Conservation (phyloP, 2,888 invertebrate genomes). For the Mantis religiosa region DNA sequence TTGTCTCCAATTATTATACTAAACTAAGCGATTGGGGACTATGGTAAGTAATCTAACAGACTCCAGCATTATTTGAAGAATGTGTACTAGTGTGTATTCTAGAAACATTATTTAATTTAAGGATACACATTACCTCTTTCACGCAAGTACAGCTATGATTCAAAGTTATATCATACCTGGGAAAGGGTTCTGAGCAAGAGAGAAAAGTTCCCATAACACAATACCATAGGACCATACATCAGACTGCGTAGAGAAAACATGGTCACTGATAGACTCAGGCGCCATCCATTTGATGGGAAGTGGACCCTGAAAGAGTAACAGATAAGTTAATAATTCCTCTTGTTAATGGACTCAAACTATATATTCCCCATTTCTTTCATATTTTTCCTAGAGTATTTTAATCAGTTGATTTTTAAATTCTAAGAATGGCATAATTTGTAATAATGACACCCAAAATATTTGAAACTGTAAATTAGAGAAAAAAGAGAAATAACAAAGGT, state of each 20-base stretch:
- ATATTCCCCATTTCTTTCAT: not conserved
- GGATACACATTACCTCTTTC: no score
- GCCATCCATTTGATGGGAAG: conserved; percentile 96
- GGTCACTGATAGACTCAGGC: conserved; percentile 85
- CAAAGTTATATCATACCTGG: conserved; percentile 50
- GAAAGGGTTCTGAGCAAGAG: conserved; percentile 80
- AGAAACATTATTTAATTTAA: no score
- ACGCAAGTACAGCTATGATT: no score
- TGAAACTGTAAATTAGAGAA: no score
- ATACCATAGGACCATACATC: conserved; percentile 94
- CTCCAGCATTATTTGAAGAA: not conserved
- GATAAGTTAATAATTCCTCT: not conserved
- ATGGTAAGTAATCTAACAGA: no score
- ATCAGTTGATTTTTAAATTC: no score
- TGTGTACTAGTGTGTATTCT: not conserved
- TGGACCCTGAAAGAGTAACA: conserved; percentile 54
- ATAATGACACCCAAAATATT: no score
- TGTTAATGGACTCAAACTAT: not conserved
- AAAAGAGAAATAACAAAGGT: no score
- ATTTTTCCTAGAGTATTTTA: not conserved
- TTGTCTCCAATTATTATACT: no score
- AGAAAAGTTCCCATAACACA: conserved; percentile 86
- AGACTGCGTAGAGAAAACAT: conserved; percentile 88
- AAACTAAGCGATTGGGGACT: no score
- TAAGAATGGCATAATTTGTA: no score